phyloP scores from a whole-genome alignment of 2,888 invertebrate species.

The Nephrocerus scutellatus region DNA sequence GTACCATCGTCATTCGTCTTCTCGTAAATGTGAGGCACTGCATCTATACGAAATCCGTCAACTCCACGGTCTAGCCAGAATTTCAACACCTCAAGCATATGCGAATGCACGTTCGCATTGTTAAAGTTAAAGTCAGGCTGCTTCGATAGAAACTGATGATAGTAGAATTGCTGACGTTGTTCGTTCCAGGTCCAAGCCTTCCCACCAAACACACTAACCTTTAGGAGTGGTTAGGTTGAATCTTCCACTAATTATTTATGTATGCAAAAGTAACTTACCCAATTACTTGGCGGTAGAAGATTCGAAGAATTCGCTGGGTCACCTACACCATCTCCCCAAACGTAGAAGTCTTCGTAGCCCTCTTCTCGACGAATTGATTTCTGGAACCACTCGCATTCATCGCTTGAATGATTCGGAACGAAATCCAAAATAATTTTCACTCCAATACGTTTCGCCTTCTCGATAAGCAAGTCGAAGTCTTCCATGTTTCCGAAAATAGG shows the following conservation, averaged over 20 bases:
- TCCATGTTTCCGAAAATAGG: slow-evolving; percentile 56
- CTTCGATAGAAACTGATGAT: slow-evolving; percentile 56
- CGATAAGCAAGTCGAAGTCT: slow-evolving; percentile 59
- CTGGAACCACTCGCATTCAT: slow-evolving; percentile 78
- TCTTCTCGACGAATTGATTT: slow-evolving; percentile 58
- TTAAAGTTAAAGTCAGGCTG: slow-evolving; percentile 78
- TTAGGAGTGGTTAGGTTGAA: not conserved
- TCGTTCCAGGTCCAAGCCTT: slow-evolving; percentile 64
- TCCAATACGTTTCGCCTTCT: slow-evolving; percentile 50
- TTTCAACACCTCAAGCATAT: slow-evolving; percentile 57
- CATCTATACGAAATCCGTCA: slow-evolving; percentile 69
- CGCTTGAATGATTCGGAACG: slow-evolving; percentile 71
- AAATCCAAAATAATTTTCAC: slow-evolving; percentile 55
- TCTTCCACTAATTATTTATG: not conserved
- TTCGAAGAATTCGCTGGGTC: slow-evolving; percentile 24
- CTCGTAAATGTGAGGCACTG: slow-evolving; percentile 55
- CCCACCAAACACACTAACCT: slow-evolving; percentile 52
- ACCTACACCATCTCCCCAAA: slow-evolving; percentile 61
- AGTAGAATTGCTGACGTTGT: slow-evolving; percentile 58
- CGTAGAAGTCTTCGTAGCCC: slow-evolving; percentile 65
- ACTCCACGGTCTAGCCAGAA: slow-evolving; percentile 72
- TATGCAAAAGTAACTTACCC: slow-evolving; percentile 24
- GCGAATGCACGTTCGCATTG: slow-evolving; percentile 58
- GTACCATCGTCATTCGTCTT: slow-evolving; percentile 32
- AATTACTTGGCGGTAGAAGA: slow-evolving; percentile 33